These are phyloP conservation scores for Amphipyra berbera DNA, from an alignment of 2,888 invertebrate species.

Conservation along the genomic window DNA sequence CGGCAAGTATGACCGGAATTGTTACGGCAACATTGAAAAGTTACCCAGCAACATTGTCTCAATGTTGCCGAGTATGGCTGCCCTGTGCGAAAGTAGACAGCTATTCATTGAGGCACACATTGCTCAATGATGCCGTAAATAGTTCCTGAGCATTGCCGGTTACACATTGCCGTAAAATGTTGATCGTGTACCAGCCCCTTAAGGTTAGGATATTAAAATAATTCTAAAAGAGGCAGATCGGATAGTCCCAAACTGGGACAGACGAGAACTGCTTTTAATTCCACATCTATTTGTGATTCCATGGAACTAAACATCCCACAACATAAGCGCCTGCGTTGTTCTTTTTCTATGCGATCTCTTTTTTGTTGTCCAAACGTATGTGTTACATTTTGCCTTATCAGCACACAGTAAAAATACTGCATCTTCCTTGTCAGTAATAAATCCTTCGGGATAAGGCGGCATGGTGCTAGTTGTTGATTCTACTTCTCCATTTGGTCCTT, in stretches of 20 bases:
- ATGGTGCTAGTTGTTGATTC: conserved; percentile 31
- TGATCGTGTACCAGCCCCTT: too few relatives aligned
- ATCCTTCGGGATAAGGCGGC: conserved; percentile 30
- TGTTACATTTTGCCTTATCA: conserved; percentile 25
- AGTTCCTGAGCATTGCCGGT: too few relatives aligned
- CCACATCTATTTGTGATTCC: conserved; percentile 7
- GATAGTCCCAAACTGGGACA: neutral
- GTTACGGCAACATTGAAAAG: too few relatives aligned
- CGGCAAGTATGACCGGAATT: too few relatives aligned
- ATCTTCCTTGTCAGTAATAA: neutral
- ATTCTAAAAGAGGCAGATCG: neutral
- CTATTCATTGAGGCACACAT: too few relatives aligned
- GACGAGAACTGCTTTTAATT: neutral
- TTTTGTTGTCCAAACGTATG: conserved; percentile 25
- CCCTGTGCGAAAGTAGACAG: too few relatives aligned
- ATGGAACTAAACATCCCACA: too few relatives aligned
- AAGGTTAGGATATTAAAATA: neutral
- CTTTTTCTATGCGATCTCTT: neutral
- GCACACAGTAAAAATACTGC: conserved; percentile 7
- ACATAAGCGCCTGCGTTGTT: neutral
- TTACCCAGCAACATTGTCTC: too few relatives aligned
- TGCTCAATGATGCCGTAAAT: too few relatives aligned
- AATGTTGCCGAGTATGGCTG: too few relatives aligned
- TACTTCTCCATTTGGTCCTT: too few relatives aligned
- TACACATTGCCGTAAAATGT: too few relatives aligned